Conservation (phyloP, 1,140 invertebrate genomes). For the Drosophila lacertosa region DNA sequence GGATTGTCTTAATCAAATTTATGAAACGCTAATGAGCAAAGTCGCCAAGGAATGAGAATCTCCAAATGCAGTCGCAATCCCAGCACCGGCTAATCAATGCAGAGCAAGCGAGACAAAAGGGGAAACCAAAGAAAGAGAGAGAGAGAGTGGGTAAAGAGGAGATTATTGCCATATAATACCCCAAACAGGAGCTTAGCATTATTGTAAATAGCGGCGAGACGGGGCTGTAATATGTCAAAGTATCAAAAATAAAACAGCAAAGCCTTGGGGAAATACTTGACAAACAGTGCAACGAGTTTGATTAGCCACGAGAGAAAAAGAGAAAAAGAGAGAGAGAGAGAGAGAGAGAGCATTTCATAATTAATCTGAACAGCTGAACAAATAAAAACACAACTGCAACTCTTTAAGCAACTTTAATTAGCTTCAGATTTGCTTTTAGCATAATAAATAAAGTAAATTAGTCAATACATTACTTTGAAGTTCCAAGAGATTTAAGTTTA, state of each 20-base stretch:
- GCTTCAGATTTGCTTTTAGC: too few relatives aligned
- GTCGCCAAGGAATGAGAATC: slow-evolving; percentile 34
- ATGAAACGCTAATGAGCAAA: slow-evolving; percentile 78
- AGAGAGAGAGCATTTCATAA: neutral
- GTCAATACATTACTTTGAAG: too few relatives aligned
- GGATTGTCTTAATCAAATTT: slow-evolving; percentile 82
- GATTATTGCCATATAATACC: slow-evolving; percentile 74
- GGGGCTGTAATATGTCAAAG: slow-evolving; percentile 35
- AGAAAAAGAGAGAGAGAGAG: neutral
- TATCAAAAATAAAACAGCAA: slow-evolving; percentile 21
- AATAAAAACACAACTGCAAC: neutral
- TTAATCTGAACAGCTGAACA: slow-evolving; percentile 1
- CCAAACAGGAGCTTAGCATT: slow-evolving; percentile 69
- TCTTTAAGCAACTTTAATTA: neutral
- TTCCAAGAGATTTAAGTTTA: too few relatives aligned
- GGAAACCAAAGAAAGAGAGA: neutral
- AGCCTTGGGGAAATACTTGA: slow-evolving; percentile 20
- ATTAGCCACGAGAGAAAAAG: slow-evolving; percentile 4
- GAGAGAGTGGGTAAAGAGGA: slow-evolving; percentile 5
- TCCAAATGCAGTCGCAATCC: slow-evolving; percentile 37
- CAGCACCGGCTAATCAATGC: slow-evolving; percentile 43
- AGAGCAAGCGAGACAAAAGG: too few relatives aligned
- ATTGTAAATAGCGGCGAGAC: slow-evolving; percentile 26
- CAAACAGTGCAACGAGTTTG: slow-evolving; percentile 28
- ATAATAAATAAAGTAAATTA: too few relatives aligned